phyloP scores from a whole-genome alignment of 1,140 invertebrate species.

The Pseudobourletiella spinata region DNA sequence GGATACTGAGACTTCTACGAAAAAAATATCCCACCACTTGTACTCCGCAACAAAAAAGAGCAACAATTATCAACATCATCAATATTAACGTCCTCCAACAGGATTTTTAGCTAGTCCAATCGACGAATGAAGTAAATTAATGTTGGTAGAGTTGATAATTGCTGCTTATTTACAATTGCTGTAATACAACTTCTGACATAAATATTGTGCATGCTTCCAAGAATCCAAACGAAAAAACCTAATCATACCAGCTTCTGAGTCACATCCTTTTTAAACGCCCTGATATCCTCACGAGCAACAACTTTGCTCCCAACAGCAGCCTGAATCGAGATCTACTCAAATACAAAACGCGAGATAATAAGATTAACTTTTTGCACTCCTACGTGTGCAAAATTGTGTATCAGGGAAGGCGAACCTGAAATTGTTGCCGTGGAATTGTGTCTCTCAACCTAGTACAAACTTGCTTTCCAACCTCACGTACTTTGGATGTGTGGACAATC shows the following conservation, averaged over 20 bases:
- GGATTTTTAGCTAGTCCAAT: background rate
- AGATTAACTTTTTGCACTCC: background rate
- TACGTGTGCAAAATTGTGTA: background rate
- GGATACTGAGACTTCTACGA: too few relatives aligned
- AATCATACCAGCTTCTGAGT: conserved; percentile 76
- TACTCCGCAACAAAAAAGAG: too few relatives aligned
- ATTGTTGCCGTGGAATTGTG: conserved; percentile 80
- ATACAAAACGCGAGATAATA: background rate
- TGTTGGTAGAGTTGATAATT: too few relatives aligned
- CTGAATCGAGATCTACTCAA: conserved; percentile 77
- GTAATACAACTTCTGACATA: too few relatives aligned
- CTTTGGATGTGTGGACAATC: conserved; percentile 66
- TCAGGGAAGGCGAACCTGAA: conserved; percentile 44
- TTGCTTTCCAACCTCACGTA: conserved; percentile 54
- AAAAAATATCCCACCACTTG: too few relatives aligned
- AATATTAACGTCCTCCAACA: too few relatives aligned
- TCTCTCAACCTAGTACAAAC: conserved; percentile 73
- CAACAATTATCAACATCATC: too few relatives aligned
- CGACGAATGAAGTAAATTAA: background rate
- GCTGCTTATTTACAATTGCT: too few relatives aligned
- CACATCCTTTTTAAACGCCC: conserved; percentile 83
- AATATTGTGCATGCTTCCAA: too few relatives aligned
- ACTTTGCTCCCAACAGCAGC: conserved; percentile 71
- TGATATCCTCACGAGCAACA: conserved; percentile 75
- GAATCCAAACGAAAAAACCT: too few relatives aligned